Conservation (phyloP, 2,888 invertebrate species). For the Drosophila aldrichi region DNA sequence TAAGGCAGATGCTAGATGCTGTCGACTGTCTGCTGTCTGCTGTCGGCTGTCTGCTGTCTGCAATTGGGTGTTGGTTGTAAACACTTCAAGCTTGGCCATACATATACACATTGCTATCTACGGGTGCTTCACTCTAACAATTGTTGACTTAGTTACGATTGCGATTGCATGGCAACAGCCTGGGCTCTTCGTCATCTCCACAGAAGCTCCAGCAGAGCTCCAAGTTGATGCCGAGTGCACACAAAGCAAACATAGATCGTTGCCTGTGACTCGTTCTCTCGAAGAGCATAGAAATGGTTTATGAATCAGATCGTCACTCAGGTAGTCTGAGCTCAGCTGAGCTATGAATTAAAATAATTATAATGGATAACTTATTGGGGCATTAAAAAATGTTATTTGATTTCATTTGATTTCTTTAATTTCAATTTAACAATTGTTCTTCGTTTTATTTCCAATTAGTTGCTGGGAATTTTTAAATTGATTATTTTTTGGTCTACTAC, state of each 20-base stretch:
- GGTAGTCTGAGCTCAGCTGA: conserved; percentile 17
- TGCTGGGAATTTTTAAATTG: conserved; percentile 19
- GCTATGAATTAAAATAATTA: conserved; percentile 70
- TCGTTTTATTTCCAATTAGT: conserved; percentile 12
- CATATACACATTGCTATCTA: conserved; percentile 51
- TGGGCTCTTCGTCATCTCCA: conserved; percentile 27
- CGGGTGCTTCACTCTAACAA: conserved; percentile 69
- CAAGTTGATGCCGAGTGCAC: conserved; percentile 59
- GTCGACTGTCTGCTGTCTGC: background rate
- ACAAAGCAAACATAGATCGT: conserved; percentile 16
- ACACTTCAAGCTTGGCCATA: conserved; percentile 41
- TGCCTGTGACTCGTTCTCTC: background rate
- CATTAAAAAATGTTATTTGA: background rate
- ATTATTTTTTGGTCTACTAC: conserved; percentile 6
- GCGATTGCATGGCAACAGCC: conserved; percentile 21
- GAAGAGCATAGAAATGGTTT: background rate
- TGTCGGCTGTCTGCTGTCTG: background rate
- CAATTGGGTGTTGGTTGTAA: conserved; percentile 7
- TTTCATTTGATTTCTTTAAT: conserved; percentile 27
- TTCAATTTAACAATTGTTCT: conserved; percentile 52
- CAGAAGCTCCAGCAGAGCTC: conserved; percentile 28
- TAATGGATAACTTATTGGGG: conserved; percentile 43
- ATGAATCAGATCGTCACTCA: background rate
- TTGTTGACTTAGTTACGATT: conserved; percentile 42
- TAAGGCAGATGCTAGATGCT: no score